Percentiles rank a stretch among this genome's conserved stretches.
phyloP scores from a whole-genome alignment of 2,888 invertebrate genomes.

The Microctonus aethiopoides region DNA sequence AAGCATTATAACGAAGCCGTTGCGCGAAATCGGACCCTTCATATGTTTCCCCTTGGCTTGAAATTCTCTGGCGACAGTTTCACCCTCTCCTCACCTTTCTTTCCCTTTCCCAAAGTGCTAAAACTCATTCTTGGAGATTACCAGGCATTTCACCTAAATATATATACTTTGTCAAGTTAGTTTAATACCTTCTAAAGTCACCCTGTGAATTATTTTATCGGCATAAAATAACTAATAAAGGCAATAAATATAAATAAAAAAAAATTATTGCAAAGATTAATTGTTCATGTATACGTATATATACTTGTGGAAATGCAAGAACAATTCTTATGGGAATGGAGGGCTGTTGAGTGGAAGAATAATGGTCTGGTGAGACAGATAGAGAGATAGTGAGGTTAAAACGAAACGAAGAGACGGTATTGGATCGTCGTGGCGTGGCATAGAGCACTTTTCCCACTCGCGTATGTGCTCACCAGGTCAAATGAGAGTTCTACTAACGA shows the following conservation, averaged over 20 bases:
- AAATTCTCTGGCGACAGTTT: not conserved
- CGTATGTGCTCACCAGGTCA: conserved; percentile 51
- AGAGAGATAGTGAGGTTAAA: conserved; percentile 21
- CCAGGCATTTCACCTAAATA: not conserved
- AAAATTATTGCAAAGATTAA: not conserved
- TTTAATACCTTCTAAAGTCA: not conserved
- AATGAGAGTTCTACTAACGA: conserved; percentile 66
- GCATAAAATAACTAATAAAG: not conserved
- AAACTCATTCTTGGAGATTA: not conserved
- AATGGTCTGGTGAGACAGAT: conserved; percentile 28
- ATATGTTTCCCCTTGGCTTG: not conserved
- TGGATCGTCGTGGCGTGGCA: conserved; percentile 26
- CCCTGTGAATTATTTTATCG: not conserved
- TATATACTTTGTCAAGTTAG: not conserved
- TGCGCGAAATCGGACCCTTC: conserved; percentile 32
- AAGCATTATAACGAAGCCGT: conserved; percentile 37
- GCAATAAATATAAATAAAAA: not conserved
- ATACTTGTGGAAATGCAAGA: not conserved
- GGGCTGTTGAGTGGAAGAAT: conserved; percentile 20
- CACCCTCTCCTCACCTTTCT: no score
- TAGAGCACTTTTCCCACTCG: conserved; percentile 16
- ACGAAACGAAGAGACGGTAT: not conserved
- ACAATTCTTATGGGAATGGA: conserved; percentile 26
- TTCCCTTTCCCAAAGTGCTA: not conserved
- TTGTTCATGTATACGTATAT: not conserved